Base-by-base conservation (phyloP, 2,888 invertebrate species). In the Stramonita haemastoma region DNA sequence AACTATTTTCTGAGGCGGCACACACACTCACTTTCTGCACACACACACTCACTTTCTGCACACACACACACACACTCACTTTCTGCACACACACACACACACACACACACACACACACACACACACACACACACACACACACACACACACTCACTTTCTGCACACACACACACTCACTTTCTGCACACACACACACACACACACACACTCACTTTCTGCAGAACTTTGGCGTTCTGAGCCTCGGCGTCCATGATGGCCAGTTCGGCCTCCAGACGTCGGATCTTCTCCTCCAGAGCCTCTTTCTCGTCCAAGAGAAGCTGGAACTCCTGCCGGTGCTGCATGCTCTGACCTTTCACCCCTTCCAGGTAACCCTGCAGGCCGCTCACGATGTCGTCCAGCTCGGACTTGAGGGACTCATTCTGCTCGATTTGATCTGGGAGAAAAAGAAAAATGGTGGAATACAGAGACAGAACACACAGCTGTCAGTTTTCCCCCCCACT, bases 311-410 rank as follows among this genome's bases (percentile, higher is more conserved):
- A 57, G 29, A 95, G 90, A 26, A 91, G 91, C 83, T 94, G 93
- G 91, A 93, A 93, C 73, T 95, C 94, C 77, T 93, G 90, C 89
- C 93, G 93, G 91, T 95, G 94, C 85, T 92, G 92, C 36, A 93
- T 91, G 17, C 94, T 94, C 90, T 95, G 93, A 29, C 92, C 92
- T 91, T 95, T 94, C 66, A 95, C 94, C 88, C 93, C 94, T n/a
- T 93, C 92, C 86, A 95, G 91, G 90, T 95, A 95, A 13, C 93
- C 92, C 91, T 95, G 94, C 87, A 95, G 91, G 34, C 95, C 95
- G 34, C 92, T 93, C 0, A 95, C 94, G 86, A 95, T 94, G 83
- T 94, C 93, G 90, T 95, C 95, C 70, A 95, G 92, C 91, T 95
- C 95, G 73, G 93, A 92, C 34, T 94, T 91, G 60, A 95, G 90